A percentile compares a stretch with the other conserved stretches of the same genome.
Conservation (phyloP, 2,113 vertebrate species). For the Typhlomys cinereus region DNA sequence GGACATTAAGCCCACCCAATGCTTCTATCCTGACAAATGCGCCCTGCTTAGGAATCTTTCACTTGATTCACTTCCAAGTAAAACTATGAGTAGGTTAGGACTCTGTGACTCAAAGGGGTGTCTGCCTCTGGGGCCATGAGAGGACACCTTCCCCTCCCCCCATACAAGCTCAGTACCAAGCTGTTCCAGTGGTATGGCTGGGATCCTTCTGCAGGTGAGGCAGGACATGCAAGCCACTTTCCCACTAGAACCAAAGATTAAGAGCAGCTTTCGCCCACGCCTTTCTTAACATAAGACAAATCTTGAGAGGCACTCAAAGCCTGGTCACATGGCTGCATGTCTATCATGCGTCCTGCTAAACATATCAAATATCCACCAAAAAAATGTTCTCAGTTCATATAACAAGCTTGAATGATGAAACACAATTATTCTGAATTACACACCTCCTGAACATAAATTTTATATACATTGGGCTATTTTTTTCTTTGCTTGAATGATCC, state of each 20-base stretch:
- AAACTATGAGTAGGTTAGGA: neutral
- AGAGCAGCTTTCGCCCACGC: neutral
- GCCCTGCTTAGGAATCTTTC: neutral
- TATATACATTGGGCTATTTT: neutral
- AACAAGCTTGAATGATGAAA: neutral
- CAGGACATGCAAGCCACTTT: neutral
- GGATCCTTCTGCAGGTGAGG: neutral
- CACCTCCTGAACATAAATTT: neutral
- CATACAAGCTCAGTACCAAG: neutral
- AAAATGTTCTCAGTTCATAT: neutral
- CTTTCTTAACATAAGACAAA: slow-evolving; percentile 11
- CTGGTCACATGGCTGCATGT: neutral
- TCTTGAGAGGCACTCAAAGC: neutral
- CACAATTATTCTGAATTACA: neutral
- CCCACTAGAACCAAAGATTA: neutral
- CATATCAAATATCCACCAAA: neutral
- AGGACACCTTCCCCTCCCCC: no score
- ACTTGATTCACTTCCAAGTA: neutral
- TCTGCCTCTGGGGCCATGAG: neutral
- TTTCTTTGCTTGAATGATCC: neutral
- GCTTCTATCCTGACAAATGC: neutral
- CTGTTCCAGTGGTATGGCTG: neutral
- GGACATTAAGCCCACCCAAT: no score
- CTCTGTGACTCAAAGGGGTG: neutral
- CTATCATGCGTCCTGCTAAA: neutral